These are phyloP conservation scores for Channa argus DNA, from an alignment of 2,113 vertebrate species.

Conservation along the genomic window DNA sequence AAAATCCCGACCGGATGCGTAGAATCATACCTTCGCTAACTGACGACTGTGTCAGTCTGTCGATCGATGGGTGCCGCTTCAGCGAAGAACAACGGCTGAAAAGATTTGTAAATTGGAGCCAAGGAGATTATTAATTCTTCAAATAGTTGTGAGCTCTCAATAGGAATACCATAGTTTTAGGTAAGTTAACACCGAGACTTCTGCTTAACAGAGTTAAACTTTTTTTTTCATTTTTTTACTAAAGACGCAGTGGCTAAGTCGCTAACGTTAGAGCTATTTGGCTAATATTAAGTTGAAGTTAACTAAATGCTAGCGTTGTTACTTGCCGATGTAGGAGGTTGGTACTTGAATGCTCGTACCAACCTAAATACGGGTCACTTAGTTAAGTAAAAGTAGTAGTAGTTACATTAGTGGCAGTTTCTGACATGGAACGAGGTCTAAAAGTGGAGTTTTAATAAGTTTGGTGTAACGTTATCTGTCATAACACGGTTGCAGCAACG, in stretches of 20 bases:
- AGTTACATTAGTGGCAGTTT: no score
- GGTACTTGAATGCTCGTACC: not conserved
- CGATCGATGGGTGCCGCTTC: conserved; percentile 46
- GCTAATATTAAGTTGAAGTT: conserved; percentile 54
- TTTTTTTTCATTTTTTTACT: conserved; percentile 37
- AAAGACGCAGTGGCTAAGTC: conserved; percentile 37
- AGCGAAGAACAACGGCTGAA: conserved; percentile 34
- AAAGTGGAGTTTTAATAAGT: not conserved
- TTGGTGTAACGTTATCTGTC: not conserved
- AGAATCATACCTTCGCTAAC: fast-evolving
- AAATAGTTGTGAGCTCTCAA: not conserved
- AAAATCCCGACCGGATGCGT: conserved; percentile 33
- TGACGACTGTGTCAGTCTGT: conserved; percentile 50
- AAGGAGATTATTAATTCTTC: not conserved
- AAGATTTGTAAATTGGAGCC: conserved; percentile 39
- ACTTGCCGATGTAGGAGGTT: conserved; percentile 35
- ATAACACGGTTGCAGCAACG: not conserved
- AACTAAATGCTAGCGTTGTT: not conserved
- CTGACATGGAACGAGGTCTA: not conserved
- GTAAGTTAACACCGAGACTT: conserved; percentile 23
- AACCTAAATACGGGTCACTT: not conserved
- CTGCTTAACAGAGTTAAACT: not conserved
- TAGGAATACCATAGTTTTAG: conserved; percentile 19
- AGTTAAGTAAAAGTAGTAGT: not conserved
- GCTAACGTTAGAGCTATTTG: conserved; percentile 57